A percentile compares a stretch with the other conserved stretches of the same genome.
Evolutionary conservation across 2,888 invertebrate genomes (phyloP).

Genomic region (Atherix ibis): DNA sequence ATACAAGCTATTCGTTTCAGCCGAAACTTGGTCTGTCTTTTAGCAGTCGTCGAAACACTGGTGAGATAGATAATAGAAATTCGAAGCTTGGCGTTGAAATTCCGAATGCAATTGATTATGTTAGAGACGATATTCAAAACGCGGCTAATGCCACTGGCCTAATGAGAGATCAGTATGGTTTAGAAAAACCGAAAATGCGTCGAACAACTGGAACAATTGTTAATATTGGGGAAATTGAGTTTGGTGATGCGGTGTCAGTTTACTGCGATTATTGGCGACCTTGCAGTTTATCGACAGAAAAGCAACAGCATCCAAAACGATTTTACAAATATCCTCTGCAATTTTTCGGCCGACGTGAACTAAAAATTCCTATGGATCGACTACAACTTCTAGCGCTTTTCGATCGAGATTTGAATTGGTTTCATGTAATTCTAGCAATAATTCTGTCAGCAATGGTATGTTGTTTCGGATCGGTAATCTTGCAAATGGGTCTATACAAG

Average conservation of each 20-base stretch:
- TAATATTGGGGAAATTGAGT: conserved; percentile 22
- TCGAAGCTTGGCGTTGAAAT: conserved; percentile 5
- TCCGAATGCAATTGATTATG: conserved; percentile 7
- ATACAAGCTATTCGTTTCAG: conserved; percentile 18
- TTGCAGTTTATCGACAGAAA: conserved; percentile 25
- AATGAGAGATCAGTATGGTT: conserved; percentile 11
- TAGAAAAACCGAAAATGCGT: conserved; percentile 11
- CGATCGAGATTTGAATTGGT: conserved; percentile 70
- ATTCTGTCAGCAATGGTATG: conserved; percentile 73
- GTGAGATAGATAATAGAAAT: not conserved
- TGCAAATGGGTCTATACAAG: conserved; percentile 72
- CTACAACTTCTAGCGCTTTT: conserved; percentile 80
- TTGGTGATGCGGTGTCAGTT: conserved; percentile 20
- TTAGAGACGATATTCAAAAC: conserved; percentile 2
- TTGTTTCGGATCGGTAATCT: conserved; percentile 64
- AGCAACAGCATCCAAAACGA: conserved; percentile 25
- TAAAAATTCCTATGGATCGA: conserved; percentile 81
- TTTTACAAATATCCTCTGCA: conserved; percentile 31
- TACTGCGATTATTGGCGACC: conserved; percentile 30
- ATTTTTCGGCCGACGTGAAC: conserved; percentile 24
- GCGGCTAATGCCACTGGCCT: conserved; percentile 4
- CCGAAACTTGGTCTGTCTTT: conserved; percentile 41
- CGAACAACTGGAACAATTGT: conserved; percentile 17
- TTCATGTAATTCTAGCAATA: conserved; percentile 62
- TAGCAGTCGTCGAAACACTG: conserved; percentile 6